Percentiles rank a stretch among this genome's conserved stretches.
Conservation (phyloP, 2,888 invertebrate species). For the Pyrocoelia pectoralis region DNA sequence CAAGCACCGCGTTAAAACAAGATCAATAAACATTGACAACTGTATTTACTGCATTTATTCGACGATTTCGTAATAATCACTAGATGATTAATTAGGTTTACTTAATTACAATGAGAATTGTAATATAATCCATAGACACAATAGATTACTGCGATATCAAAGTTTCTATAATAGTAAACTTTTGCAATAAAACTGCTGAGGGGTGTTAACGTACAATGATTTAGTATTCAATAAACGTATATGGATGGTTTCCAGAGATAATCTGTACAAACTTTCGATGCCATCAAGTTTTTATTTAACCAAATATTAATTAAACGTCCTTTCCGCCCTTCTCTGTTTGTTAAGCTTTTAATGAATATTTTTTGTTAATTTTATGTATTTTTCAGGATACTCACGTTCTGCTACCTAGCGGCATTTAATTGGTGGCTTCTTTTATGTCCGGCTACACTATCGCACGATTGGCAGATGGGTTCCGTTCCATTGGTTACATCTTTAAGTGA, state of each 20-base stretch:
- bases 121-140: neutral
- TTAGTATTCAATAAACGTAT: conserved; percentile 15
- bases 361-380: conserved; percentile 10
- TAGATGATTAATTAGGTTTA: neutral
- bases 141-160: conserved; percentile 7
- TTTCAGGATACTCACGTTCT: conserved; percentile 80
- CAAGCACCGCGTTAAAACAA: no score
- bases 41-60: no score
- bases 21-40: no score
- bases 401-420: conserved; percentile 84
- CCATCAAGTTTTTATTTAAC: conserved; percentile 3
- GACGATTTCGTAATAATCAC: neutral
- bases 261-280: conserved; percentile 12
- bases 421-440: conserved; percentile 85
- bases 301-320: conserved; percentile 10
- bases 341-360: neutral
- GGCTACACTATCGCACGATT: conserved; percentile 81
- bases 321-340: neutral
- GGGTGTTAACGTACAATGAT: conserved; percentile 14
- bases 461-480: conserved; percentile 90
- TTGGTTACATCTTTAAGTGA: conserved; percentile 76
- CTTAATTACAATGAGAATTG: neutral
- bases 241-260: conserved; percentile 12
- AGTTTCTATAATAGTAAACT: conserved; percentile 11
- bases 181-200: conserved; percentile 8